Conservation (phyloP, 1,140 invertebrate genomes). For the Drosophila jambulina region DNA sequence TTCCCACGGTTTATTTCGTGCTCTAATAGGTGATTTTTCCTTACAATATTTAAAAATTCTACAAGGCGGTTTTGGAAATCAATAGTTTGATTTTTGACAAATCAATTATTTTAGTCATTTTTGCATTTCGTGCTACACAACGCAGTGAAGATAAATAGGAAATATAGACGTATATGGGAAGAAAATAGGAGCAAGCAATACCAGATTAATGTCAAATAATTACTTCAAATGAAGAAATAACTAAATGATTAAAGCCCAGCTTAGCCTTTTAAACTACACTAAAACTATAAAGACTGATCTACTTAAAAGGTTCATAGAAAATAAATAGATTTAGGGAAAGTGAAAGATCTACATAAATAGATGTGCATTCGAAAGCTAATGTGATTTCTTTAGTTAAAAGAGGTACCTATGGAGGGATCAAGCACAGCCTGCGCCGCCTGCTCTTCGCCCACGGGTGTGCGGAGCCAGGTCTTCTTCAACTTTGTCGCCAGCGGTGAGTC, state of each 20-base stretch:
- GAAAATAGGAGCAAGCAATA: neutral
- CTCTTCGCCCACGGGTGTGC: conserved; percentile 88
- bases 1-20: neutral
- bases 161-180: neutral
- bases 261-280: neutral
- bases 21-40: neutral
- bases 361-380: conserved; percentile 6
- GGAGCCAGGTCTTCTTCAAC: conserved; percentile 89
- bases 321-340: neutral
- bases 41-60: neutral
- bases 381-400: conserved; percentile 22
- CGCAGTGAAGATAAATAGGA: neutral
- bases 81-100: neutral
- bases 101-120: neutral
- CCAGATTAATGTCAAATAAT: neutral
- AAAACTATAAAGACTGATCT: neutral
- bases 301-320: neutral
- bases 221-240: neutral
- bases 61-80: neutral
- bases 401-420: conserved; percentile 87
- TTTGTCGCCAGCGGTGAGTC: conserved; percentile 88
- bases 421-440: conserved; percentile 88
- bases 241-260: neutral
- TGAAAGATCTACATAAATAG: neutral
- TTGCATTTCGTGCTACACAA: neutral